Evolutionary conservation across 2,888 invertebrate species (phyloP), one percentile per base, ranked within the genome.

Genomic region (Pandemis corylana): DNA sequence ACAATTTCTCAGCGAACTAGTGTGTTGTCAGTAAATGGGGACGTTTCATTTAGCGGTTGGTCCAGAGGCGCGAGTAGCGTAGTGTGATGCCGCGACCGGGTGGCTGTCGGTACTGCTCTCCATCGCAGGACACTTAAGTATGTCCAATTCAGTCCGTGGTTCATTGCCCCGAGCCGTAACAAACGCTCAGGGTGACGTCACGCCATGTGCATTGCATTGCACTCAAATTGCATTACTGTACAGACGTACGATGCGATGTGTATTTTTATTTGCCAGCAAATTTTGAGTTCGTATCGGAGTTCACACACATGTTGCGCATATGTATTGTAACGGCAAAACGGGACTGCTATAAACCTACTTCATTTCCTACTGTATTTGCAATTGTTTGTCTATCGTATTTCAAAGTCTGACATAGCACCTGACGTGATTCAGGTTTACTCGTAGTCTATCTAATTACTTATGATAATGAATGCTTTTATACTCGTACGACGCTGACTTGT

Each of bases 61-160:
- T 9, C 41, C 20, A 53, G 20, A 51, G n/a, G 5, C 13, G 61
- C 15, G 36, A 15, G 53, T 15, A 63, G 86, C 81, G 82, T 80
- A 81, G 78, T 79, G 82, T 81, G 80, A 83, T 86, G 87, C 87
- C 86, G 89, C 90, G 89, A 90, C 87, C 87, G 82, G 83, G 83
- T 82, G 83, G 87, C 83, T 86, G 87, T 85, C 84, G 84, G 86
- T 83, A 82, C 81, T 79, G 80, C 74, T 75, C 77, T 77, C 78
- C 85, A 86, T 87, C 86, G 89, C 91, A 90, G 90, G 90, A 92
- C 90, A 90, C 89, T 91, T 90, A 69, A 75, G 71, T 71, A 87
- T 86, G 89, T 89, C 90, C 92, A 92, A 93, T 93, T 92, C 90
- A 89, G 87, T 83, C 85, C 83, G 79, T 85, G 90, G 93, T 90